These are phyloP conservation scores for Toxostoma redivivum DNA, from an alignment of 2,113 vertebrate genomes.

Conservation along the genomic window DNA sequence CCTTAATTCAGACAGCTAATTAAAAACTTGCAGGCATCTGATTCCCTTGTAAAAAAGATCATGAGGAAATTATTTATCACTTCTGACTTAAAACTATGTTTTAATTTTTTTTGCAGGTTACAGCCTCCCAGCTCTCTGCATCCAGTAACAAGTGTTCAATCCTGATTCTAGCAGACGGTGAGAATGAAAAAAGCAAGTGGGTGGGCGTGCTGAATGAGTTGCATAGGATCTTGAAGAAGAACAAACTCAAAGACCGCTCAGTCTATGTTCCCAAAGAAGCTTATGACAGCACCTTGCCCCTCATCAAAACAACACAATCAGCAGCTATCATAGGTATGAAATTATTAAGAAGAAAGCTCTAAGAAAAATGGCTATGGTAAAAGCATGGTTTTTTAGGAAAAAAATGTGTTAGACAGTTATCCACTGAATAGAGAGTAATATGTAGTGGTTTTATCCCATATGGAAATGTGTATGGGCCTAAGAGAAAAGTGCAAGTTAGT, in stretches of 20 bases:
- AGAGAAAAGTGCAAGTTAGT: neutral
- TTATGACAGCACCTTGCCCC: conserved; percentile 94
- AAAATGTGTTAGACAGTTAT: neutral
- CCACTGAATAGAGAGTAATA: neutral
- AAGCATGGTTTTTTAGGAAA: neutral
- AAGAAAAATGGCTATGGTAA: neutral
- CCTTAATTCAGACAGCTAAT: neutral
- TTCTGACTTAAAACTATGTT: neutral
- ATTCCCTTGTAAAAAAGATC: neutral
- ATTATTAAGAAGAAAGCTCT: neutral
- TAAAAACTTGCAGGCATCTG: neutral
- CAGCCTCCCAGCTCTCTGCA: conserved; percentile 89
- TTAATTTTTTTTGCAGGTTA: conserved; percentile 79
- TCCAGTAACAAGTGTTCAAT: conserved; percentile 90
- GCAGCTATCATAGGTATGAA: conserved; percentile 89
- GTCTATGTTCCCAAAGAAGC: conserved; percentile 97
- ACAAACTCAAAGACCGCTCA: conserved; percentile 95
- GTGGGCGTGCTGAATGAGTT: conserved; percentile 91
- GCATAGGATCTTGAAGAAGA: conserved; percentile 95
- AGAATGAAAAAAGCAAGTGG: conserved; percentile 95
- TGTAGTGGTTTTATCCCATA: neutral
- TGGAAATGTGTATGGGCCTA: neutral
- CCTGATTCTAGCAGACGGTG: conserved; percentile 92
- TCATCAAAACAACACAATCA: conserved; percentile 97
- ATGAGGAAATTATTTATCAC: neutral